phyloP scores from a whole-genome alignment of 2,888 invertebrate species.

The Linyphia triangularis region DNA sequence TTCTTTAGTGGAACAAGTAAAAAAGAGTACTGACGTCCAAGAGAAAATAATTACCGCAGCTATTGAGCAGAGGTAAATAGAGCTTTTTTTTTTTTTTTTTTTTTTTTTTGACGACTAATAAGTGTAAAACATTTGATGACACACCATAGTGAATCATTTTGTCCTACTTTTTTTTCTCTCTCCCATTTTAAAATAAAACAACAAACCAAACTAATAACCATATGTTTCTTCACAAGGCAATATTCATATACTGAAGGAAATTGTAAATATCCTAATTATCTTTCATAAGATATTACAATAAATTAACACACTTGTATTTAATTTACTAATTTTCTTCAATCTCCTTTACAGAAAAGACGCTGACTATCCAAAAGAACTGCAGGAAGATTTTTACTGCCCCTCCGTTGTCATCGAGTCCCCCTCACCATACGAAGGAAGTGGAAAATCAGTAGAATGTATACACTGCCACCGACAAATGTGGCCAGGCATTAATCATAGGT shows the following conservation, averaged over 20 bases:
- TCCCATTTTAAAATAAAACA: background rate
- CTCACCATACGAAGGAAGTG: constrained; percentile 52
- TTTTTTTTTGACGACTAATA: no score
- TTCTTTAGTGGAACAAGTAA: constrained; percentile 87
- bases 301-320: background rate
- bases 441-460: constrained; percentile 63
- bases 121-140: no score
- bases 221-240: no score
- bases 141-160: no score
- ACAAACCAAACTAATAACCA: no score
- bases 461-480: constrained; percentile 72
- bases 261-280: no score
- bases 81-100: no score
- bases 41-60: constrained; percentile 86
- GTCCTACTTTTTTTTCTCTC: background rate
- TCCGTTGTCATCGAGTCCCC: constrained; percentile 70
- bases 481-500: constrained; percentile 66
- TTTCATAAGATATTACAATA: background rate
- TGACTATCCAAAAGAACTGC: constrained; percentile 72
- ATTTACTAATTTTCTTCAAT: background rate
- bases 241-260: no score
- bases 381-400: constrained; percentile 65
- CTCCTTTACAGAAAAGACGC: constrained; percentile 52
- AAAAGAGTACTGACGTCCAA: constrained; percentile 85
- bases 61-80: constrained; percentile 83